Conservation (phyloP, 2,888 invertebrate species). For the Cheilosia vulpina region DNA sequence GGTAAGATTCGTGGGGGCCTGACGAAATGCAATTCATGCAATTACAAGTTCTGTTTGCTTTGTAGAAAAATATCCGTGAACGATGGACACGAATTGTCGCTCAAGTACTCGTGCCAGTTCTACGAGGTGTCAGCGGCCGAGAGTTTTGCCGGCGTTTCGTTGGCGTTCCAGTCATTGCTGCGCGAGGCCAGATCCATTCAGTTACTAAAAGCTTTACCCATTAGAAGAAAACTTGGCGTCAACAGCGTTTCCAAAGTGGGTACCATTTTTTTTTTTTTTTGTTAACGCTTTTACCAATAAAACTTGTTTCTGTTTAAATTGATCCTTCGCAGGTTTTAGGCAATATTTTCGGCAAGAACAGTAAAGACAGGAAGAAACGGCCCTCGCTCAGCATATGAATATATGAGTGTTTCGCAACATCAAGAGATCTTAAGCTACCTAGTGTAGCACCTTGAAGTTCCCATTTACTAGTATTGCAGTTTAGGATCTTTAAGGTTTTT, state of each 20-base stretch:
- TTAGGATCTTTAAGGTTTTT: slow-evolving; percentile 8
- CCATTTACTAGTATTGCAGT: slow-evolving; percentile 31
- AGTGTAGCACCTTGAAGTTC: slow-evolving; percentile 52
- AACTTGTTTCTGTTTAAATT: slow-evolving; percentile 27
- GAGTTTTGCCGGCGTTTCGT: slow-evolving; percentile 91
- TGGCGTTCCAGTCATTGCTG: slow-evolving; percentile 90
- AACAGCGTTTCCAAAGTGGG: slow-evolving; percentile 90
- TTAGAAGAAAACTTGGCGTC: slow-evolving; percentile 89
- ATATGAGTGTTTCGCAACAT: slow-evolving; percentile 3
- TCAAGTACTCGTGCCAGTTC: slow-evolving; percentile 92
- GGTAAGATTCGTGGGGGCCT: slow-evolving; percentile 83
- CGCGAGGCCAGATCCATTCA: slow-evolving; percentile 91
- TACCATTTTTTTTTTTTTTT: not conserved
- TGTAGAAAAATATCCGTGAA: slow-evolving; percentile 90
- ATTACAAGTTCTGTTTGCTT: slow-evolving; percentile 77
- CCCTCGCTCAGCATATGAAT: slow-evolving; percentile 90
- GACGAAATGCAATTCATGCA: not conserved
- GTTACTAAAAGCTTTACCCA: slow-evolving; percentile 87
- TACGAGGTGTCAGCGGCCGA: slow-evolving; percentile 94
- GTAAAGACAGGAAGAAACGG: slow-evolving; percentile 90
- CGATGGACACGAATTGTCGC: slow-evolving; percentile 91
- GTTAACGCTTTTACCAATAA: not conserved
- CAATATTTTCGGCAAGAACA: slow-evolving; percentile 91
- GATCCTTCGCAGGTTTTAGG: slow-evolving; percentile 86
- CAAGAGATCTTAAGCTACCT: slow-evolving; percentile 45